Percentiles rank a stretch among this genome's conserved stretches.
These are phyloP conservation scores for Glareola pratincola DNA, from an alignment of 2,113 vertebrate genomes.

Conservation along the genomic window DNA sequence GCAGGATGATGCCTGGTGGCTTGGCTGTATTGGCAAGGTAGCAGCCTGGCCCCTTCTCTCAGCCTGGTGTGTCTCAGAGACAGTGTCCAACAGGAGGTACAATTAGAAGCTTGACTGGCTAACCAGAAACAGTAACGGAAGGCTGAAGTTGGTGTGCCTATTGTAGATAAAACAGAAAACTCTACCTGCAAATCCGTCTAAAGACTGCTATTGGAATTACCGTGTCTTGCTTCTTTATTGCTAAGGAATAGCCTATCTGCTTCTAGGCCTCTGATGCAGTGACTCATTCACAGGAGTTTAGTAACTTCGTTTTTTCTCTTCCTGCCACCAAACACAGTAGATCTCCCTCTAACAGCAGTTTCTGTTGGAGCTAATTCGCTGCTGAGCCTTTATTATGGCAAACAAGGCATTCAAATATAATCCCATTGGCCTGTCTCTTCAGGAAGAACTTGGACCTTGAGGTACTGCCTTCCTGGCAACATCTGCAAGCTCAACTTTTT, in stretches of 20 bases:
- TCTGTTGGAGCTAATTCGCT: background rate
- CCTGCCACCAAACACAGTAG: background rate
- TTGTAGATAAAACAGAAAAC: slow-evolving; percentile 24
- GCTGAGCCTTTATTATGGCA: background rate
- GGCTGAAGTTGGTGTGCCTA: background rate
- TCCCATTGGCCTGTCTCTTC: background rate
- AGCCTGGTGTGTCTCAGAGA: background rate
- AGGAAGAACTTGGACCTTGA: background rate
- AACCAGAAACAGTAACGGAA: slow-evolving; percentile 6
- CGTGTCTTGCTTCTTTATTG: background rate
- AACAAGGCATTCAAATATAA: background rate
- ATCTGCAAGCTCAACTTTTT: background rate
- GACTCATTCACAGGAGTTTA: background rate
- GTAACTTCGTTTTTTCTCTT: background rate
- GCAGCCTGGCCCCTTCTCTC: background rate
- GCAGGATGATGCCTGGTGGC: background rate
- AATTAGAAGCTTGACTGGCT: slow-evolving; percentile 28
- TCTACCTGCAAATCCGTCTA: background rate
- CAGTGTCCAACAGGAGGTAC: slow-evolving; percentile 1
- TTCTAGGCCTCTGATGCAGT: background rate
- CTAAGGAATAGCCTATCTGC: background rate
- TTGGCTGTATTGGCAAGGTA: background rate
- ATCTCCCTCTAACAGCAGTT: background rate
- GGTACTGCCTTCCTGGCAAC: background rate
- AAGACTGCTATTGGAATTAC: background rate